Conservation (phyloP, 1,140 invertebrate genomes). For the Myzus persicae region DNA sequence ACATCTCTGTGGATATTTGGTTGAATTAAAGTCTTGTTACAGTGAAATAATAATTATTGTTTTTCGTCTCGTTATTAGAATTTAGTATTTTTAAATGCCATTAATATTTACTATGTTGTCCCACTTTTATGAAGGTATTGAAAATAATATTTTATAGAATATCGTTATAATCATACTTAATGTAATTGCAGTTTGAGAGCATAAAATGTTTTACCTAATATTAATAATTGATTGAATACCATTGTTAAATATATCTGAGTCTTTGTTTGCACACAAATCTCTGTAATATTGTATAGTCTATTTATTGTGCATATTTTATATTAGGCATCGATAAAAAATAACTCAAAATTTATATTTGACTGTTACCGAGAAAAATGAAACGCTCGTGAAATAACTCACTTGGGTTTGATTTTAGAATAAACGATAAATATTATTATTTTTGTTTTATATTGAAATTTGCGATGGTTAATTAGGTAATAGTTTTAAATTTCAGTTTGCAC, state of each 20-base stretch:
- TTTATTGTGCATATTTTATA: background rate
- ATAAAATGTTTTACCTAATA: background rate
- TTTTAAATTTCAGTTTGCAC: background rate
- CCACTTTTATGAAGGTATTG: background rate
- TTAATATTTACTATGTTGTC: background rate
- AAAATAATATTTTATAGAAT: constrained; percentile 5
- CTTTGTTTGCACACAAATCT: background rate
- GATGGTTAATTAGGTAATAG: background rate
- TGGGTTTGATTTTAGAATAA: background rate
- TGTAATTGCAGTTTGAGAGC: background rate
- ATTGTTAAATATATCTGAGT: background rate
- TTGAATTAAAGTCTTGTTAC: background rate
- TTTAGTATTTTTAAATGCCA: background rate
- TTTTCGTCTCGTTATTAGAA: background rate
- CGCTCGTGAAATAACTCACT: background rate
- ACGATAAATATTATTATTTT: background rate
- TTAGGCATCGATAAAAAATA: background rate
- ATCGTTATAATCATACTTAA: background rate
- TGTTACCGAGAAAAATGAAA: background rate
- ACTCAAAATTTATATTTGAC: background rate
- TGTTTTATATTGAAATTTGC: background rate
- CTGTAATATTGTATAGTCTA: background rate
- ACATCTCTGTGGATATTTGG: background rate
- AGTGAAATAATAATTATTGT: background rate
- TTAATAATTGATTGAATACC: background rate